Base-by-base conservation (phyloP, 2,113 vertebrate genomes). In the Puffinus mauretanicus region DNA sequence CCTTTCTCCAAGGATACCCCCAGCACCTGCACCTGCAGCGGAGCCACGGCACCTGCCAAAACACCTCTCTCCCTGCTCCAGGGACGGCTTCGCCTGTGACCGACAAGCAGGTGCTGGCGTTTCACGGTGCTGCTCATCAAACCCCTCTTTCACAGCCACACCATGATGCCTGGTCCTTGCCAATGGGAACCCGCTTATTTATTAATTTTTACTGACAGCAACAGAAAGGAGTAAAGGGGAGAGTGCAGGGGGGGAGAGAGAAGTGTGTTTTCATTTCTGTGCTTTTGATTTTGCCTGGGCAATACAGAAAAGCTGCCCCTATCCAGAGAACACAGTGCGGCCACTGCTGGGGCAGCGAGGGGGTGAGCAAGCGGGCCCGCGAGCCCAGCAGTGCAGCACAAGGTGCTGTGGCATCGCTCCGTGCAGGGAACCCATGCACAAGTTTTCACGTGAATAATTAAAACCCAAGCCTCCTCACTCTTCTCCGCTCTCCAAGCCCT, bases 301-400 rank as follows among this genome's bases (percentile, higher is more conserved):
- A 42, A 60, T 34, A 20, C 4, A 49, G 52, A 82, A 91, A 66
- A 88, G 27, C 69, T 86, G 52, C 19, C 42, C 18, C 36, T 47
- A 14, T 19, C 26, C 61, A n/a, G 42, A 40, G 51, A 40, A 19
- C 61, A 30, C 0, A 2, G 25, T 44, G 40, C 3, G 2, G 52
- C 27, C 22, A 24, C 17, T 46, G 36, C 27, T 1, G 3, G 42
- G 38, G 47, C 81, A 96, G 65, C 3, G 4, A 69, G 30, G 40
- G 30, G 0, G 0, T 58, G 47, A 66, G 36, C 8, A 40, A 66
- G 79, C 4, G 2, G 24, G 25, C 36, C 40, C 0, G 0, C 4
- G 7, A 81, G 32, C 36, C 75, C 58, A 64, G 36, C 34, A n/a
- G 20, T 13, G 34, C 44, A 58, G 42, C 42, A 7, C 3, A 5